Base-by-base conservation (phyloP, 2,797 vertebrate species). In the Tokudaia muenninki region DNA sequence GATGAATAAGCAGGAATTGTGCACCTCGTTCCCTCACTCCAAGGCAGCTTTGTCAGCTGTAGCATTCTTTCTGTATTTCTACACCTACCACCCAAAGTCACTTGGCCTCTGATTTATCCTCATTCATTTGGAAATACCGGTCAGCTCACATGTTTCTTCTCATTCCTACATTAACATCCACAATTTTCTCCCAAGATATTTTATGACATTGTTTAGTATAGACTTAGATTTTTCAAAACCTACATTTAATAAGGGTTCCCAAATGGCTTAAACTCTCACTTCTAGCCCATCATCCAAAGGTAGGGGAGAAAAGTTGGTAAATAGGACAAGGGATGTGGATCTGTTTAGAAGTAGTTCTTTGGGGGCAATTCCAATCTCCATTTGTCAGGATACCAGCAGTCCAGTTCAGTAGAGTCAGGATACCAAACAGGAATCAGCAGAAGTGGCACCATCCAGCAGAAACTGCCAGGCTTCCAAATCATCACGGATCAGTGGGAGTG, bases 171-270 rank as follows among this genome's bases (percentile, higher is more conserved):
- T 89, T 86, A 95, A 80, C 75, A 67, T 7, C 16, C 50, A 13
- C 17, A 70, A 3, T 87, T 74, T 91, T 75, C 47, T 89, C 72
- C 29, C 90, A 63, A 44, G 87, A 82, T 95, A 80, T 14, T 50
- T 87, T 83, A 81, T 87, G 75, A 92, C 11, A 74, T 21, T 57
- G 21, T 92, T 77, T 95, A 22, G 34, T 70, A n/a, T n/a, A 70
- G 67, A 14, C 14, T 67, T 16, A 70, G 31, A 70, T 70, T 70
- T 70, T 70, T 70, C 34, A 70, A 70, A 70, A 70, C 14, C 34
- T 70, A 70, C 34, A 70, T 70, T 70, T n/a, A 70, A n/a, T 70
- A 70, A 70, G 67, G 16, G 2, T n/a, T n/a, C 67, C n/a, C 67
- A 70, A n/a, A n/a, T 17, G 6, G 16, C 17, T 70, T 5, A 16